Conservation (phyloP, 1,140 invertebrate species). For the Pogonomyrmex barbatus region DNA sequence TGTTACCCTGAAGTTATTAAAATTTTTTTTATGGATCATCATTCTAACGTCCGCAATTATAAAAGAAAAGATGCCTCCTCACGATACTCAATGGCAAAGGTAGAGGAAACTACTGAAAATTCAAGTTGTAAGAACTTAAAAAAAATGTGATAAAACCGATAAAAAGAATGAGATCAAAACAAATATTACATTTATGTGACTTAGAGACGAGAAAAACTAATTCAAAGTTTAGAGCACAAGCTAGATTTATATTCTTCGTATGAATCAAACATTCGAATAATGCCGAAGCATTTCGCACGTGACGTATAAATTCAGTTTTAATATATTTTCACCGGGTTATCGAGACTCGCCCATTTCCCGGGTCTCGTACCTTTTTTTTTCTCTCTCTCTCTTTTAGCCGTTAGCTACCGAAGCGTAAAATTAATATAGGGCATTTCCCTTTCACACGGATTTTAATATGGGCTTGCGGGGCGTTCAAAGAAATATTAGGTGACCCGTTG, state of each 20-base stretch:
- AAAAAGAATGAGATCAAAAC: neutral
- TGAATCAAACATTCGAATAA: neutral
- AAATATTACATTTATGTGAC: too few species aligned
- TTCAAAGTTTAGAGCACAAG: neutral
- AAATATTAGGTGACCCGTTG: constrained; percentile 47
- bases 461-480: constrained; percentile 22
- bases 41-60: neutral
- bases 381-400: constrained; percentile 17
- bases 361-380: neutral
- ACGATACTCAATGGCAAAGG: neutral
- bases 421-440: constrained; percentile 45
- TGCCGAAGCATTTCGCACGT: neutral
- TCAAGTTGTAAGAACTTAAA: neutral
- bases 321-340: constrained; percentile 28
- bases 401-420: constrained; percentile 22
- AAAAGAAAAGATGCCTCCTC: neutral
- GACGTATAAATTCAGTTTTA: constrained; percentile 12
- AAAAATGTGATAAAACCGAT: neutral
- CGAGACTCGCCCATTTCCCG: neutral
- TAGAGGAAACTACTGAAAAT: neutral
- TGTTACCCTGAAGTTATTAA: constrained; percentile 24
- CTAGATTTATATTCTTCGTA: neutral
- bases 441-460: constrained; percentile 22
- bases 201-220: neutral
- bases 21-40: neutral